A percentile compares a stretch with the other conserved stretches of the same genome.
phyloP scores from a whole-genome alignment of 53 echinoderm and acorn worm species.

The Crossaster papposus region DNA sequence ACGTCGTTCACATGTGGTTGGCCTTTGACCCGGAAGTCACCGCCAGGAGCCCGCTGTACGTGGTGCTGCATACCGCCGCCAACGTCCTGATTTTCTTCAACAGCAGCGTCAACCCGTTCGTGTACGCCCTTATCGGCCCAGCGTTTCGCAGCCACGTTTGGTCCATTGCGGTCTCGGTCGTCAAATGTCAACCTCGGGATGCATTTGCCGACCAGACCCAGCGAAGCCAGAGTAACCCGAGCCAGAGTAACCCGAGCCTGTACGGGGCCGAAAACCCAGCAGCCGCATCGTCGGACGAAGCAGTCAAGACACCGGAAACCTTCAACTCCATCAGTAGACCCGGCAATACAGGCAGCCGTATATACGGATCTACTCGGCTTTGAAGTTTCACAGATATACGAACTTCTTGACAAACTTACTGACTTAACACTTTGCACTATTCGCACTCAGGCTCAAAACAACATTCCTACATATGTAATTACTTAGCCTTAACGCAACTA shows the following conservation, averaged over 20 bases:
- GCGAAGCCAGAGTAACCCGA: not conserved
- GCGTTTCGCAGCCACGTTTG: slow-evolving; percentile 39
- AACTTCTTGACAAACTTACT: too few species aligned
- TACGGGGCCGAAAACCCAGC: not conserved
- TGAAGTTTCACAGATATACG: too few species aligned
- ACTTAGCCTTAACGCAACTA: too few species aligned
- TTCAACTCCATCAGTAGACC: not conserved
- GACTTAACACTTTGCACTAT: too few species aligned
- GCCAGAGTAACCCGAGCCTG: not conserved
- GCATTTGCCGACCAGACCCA: not conserved
- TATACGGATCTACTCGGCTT: slow-evolving; percentile 15
- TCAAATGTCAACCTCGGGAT: not conserved
- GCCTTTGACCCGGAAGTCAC: slow-evolving; percentile 45
- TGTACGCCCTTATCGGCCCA: slow-evolving; percentile 54
- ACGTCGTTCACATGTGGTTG: slow-evolving; percentile 61
- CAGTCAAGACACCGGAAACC: not conserved
- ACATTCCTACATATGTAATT: too few species aligned
- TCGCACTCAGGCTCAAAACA: too few species aligned
- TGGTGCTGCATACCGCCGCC: slow-evolving; percentile 56
- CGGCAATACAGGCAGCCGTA: not conserved
- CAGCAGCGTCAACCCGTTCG: slow-evolving; percentile 56
- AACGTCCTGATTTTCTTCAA: slow-evolving; percentile 62
- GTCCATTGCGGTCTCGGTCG: slow-evolving; percentile 14
- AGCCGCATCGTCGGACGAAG: not conserved
- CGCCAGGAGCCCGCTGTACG: slow-evolving; percentile 21